A percentile compares a stretch with the other conserved stretches of the same genome.
Evolutionary conservation across 2,888 invertebrate species (phyloP).

Genomic region (Acanthosoma haemorrhoidale): DNA sequence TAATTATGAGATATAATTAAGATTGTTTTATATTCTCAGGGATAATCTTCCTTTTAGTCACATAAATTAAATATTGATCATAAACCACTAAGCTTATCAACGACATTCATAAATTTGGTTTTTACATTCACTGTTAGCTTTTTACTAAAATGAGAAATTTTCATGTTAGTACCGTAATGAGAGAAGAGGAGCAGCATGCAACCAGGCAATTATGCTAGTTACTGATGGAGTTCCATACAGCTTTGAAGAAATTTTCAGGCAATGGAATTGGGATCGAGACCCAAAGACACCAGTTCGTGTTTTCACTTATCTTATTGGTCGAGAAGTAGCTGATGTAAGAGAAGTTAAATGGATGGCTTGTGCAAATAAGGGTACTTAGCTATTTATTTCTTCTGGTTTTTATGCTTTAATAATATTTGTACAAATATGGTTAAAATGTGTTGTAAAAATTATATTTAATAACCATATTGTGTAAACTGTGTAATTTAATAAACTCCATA

Average conservation of each 20-base stretch:
- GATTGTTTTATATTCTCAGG: too few relatives aligned
- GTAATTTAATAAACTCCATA: too few relatives aligned
- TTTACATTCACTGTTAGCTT: not conserved
- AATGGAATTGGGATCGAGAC: conserved; percentile 68
- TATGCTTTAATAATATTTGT: not conserved
- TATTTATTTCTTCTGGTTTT: not conserved
- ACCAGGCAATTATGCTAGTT: conserved; percentile 95
- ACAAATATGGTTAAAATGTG: not conserved
- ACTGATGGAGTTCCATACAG: conserved; percentile 98
- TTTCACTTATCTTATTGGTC: conserved; percentile 96
- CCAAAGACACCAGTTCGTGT: conserved; percentile 75
- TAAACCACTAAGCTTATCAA: too few relatives aligned
- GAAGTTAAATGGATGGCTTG: conserved; percentile 99
- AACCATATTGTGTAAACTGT: too few relatives aligned
- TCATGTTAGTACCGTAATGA: conserved; percentile 39
- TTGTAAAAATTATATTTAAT: not conserved
- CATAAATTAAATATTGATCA: too few relatives aligned
- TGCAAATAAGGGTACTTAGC: conserved; percentile 70
- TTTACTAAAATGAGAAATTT: not conserved
- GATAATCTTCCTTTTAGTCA: too few relatives aligned
- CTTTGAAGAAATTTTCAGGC: conserved; percentile 85
- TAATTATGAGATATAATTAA: too few relatives aligned
- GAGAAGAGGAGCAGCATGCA: conserved; percentile 53
- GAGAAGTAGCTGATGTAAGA: conserved; percentile 83
- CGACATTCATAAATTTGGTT: not conserved